Conservation (phyloP, 2,888 invertebrate species). For the Eupithecia subumbrata region DNA sequence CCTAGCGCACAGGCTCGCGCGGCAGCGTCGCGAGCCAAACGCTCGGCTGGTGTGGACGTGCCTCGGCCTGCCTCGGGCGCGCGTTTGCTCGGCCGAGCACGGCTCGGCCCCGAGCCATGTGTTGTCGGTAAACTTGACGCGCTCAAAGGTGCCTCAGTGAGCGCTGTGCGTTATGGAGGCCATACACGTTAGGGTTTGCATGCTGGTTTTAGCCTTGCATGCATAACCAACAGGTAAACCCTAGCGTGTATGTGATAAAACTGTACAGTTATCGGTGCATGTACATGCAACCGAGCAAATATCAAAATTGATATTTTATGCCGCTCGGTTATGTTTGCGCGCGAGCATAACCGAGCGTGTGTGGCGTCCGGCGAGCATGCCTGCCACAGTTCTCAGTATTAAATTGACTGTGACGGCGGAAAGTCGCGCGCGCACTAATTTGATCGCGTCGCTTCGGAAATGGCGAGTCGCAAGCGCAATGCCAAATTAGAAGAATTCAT, state of each 20-base stretch:
- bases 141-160: background rate
- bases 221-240: slow-evolving; percentile 35
- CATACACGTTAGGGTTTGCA: slow-evolving; percentile 35
- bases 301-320: slow-evolving; percentile 20
- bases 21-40: no score
- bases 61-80: background rate
- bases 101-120: background rate
- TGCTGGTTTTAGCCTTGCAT: slow-evolving; percentile 34
- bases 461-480: slow-evolving; percentile 26
- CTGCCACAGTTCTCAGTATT: slow-evolving; percentile 26
- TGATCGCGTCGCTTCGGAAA: slow-evolving; percentile 14
- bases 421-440: slow-evolving; percentile 19
- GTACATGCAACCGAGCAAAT: background rate
- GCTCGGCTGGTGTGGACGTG: no score
- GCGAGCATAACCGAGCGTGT: slow-evolving; percentile 30
- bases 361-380: slow-evolving; percentile 35
- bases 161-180: slow-evolving; percentile 16
- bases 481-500: slow-evolving; percentile 28
- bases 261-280: no score
- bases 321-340: slow-evolving; percentile 19
- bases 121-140: no score
- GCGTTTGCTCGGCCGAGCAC: slow-evolving; percentile 1
- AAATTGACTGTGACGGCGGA: slow-evolving; percentile 22
- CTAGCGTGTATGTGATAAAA: slow-evolving; percentile 32
- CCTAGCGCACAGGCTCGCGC: no score